phyloP scores from a whole-genome alignment of 2,797 vertebrate genomes.

The Rhinoraja longicauda region DNA sequence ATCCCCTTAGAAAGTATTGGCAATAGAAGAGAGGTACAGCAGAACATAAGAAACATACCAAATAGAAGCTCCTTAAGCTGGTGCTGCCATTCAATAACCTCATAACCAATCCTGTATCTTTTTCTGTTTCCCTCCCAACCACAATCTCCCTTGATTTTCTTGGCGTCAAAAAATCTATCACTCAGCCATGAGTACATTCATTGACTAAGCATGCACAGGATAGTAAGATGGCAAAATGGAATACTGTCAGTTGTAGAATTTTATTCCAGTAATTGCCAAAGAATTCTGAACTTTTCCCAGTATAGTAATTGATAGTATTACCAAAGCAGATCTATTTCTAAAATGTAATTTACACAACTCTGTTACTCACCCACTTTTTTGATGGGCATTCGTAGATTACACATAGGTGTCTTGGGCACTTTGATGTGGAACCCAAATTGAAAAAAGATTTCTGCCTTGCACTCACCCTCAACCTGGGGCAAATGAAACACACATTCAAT shows the following conservation, averaged over 20 bases:
- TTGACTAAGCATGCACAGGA: background rate
- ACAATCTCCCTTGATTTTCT: no score
- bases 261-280: background rate
- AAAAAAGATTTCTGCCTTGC: background rate
- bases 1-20: no score
- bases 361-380: conserved; percentile 11
- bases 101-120: no score
- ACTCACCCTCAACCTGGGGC: background rate
- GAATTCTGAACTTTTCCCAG: background rate
- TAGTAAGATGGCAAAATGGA: background rate
- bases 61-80: no score
- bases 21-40: no score
- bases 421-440: conserved; percentile 33
- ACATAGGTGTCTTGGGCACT: background rate
- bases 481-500: background rate
- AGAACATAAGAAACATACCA: no score
- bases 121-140: no score
- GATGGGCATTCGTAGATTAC: background rate
- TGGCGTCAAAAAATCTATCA: no score
- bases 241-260: background rate
- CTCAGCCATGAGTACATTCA: background rate
- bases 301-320: background rate
- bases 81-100: no score
- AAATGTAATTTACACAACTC: background rate
- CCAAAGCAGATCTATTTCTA: background rate